Evolutionary conservation across 2,113 vertebrate species (phyloP), one percentile per base, ranked within the genome.

Genomic region (Boleophthalmus pectinirostris): DNA sequence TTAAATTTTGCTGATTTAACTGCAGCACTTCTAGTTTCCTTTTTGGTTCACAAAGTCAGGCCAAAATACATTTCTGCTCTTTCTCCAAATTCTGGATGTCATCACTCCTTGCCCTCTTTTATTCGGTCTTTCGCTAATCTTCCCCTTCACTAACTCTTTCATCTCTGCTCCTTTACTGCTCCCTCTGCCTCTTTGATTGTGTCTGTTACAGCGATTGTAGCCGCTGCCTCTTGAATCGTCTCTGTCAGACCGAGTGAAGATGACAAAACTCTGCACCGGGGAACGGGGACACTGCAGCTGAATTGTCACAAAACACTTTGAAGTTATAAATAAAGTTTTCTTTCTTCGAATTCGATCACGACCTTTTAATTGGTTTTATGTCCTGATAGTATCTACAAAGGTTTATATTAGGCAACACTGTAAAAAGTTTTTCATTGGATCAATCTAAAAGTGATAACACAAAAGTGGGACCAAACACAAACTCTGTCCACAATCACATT

Each of bases 241-340:
- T 1, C 61, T 56, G 73, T 67, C 70, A 38, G 78, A 66, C 70
- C 64, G 61, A 68, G 38, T 53, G 67, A 69, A 75, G 29, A 51
- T 67, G 73, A 33, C 79, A 63, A 68, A 56, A 72, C 61, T 56
- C 70, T 56, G 7, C 78, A 65, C 69, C 25, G 14, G 46, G 68
- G 60, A 74, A 74, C 71, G 70, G 63, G 73, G 35, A 78, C 24
- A 60, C 66, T 66, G 45, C 47, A 45, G 60, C 24, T 49, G 21
- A 46, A 71, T 69, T 72, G 75, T 82, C 74, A 66, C 54, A 14
- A 64, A 82, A 79, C n/a, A 63, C 78, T 87, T 85, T 87, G 79
- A 84, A 81, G 82, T 81, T 85, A 83, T 80, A 78, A 81, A 81
- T 87, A 82, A 77, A 65, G 12, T 69, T 63, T 38, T 53, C 47